Conservation (phyloP, 2,888 invertebrate species). For the Dusona sp. region DNA sequence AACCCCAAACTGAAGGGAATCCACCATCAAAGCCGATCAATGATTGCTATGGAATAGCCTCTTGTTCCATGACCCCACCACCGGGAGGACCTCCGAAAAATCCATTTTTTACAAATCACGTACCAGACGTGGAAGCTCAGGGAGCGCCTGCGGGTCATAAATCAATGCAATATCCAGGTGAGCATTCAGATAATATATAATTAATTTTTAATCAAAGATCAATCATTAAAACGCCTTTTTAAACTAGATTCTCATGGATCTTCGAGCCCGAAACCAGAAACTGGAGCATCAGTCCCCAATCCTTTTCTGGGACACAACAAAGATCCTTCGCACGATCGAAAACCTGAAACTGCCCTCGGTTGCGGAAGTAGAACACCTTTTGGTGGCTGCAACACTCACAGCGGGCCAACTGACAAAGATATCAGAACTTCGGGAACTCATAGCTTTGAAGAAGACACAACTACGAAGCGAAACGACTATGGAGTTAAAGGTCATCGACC, state of each 20-base stretch:
- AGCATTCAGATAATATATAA: not conserved
- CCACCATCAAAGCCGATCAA: not conserved
- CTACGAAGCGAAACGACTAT: not conserved
- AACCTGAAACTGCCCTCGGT: not conserved
- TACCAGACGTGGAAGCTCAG: not conserved
- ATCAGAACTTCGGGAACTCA: not conserved
- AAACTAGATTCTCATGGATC: not conserved
- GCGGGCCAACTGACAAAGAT: not conserved
- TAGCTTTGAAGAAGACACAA: not conserved
- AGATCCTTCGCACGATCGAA: not conserved
- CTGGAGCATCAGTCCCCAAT: not conserved
- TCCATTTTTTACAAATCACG: conserved; percentile 23
- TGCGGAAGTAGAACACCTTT: conserved; percentile 24
- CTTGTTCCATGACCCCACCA: not conserved
- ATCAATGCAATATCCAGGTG: not conserved
- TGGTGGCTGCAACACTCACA: not conserved
- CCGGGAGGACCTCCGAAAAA: not conserved
- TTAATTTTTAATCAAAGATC: not conserved
- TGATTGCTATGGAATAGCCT: conserved; percentile 11
- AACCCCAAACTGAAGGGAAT: not conserved
- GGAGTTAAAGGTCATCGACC: conserved; percentile 47
- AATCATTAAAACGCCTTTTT: not conserved
- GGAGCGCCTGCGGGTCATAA: not conserved
- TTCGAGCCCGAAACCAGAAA: not conserved
- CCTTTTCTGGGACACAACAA: conserved; percentile 16